Evolutionary conservation across 2,888 invertebrate genomes (phyloP).

Genomic region (Ichneumoninae sp.): DNA sequence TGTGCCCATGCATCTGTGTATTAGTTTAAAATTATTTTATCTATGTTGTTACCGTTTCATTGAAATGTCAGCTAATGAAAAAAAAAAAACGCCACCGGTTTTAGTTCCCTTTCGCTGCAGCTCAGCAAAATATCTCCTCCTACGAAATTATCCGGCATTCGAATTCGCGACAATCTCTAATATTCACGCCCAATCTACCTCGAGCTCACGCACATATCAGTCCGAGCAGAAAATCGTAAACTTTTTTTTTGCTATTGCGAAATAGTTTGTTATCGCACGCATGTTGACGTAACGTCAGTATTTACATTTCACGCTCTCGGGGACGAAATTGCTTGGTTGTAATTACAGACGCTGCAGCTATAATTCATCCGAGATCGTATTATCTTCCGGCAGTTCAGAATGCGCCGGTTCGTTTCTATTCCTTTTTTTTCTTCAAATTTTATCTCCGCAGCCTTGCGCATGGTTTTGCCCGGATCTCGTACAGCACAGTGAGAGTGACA

Average conservation of each 20-base stretch:
- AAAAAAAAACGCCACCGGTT: constrained; percentile 33
- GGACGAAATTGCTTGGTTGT: constrained; percentile 3
- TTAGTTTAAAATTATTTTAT: constrained; percentile 32
- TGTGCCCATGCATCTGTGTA: constrained; percentile 15
- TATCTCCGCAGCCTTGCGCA: background rate
- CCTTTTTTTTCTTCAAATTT: background rate
- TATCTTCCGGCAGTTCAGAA: constrained; percentile 46
- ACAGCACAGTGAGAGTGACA: background rate
- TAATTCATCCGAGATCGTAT: constrained; percentile 31
- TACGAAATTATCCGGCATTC: constrained; percentile 1
- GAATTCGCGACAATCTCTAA: constrained; percentile 23
- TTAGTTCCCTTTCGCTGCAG: constrained; percentile 23
- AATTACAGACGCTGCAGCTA: background rate
- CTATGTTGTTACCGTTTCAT: constrained; percentile 16
- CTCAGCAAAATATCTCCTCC: constrained; percentile 6
- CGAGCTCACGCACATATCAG: constrained; percentile 7
- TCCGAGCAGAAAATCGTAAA: constrained; percentile 42
- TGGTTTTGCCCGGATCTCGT: constrained; percentile 10
- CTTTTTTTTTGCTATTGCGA: constrained; percentile 43
- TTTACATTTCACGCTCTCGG: constrained; percentile 32
- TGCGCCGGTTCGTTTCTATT: background rate
- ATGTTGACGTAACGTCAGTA: constrained; percentile 3
- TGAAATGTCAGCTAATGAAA: background rate
- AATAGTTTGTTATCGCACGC: constrained; percentile 18
- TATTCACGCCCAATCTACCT: background rate